Conservation (phyloP, 2,888 invertebrate genomes). For the Limenitis arthemis region DNA sequence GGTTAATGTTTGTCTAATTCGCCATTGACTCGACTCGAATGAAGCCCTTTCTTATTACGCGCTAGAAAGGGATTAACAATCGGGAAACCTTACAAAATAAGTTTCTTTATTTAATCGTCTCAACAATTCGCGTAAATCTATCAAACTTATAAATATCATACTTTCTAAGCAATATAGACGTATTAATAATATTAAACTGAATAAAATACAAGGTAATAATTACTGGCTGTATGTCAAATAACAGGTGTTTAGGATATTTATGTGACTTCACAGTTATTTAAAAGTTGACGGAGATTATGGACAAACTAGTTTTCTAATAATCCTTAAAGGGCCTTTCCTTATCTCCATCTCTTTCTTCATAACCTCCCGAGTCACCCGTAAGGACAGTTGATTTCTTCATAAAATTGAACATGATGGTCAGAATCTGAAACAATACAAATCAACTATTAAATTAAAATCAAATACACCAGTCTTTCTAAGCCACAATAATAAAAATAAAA, state of each 20-base stretch:
- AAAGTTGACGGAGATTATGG: constrained; percentile 33
- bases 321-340: constrained; percentile 76
- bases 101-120: constrained; percentile 17
- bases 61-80: constrained; percentile 15
- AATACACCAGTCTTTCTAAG: background rate
- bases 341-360: constrained; percentile 75
- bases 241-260: constrained; percentile 17
- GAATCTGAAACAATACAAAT: constrained; percentile 41
- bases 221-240: background rate
- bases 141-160: background rate
- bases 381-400: constrained; percentile 86
- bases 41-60: constrained; percentile 17
- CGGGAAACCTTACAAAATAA: constrained; percentile 14
- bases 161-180: background rate
- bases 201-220: background rate
- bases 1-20: constrained; percentile 1
- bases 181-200: background rate
- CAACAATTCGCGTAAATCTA: constrained; percentile 13
- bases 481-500: too few relatives aligned
- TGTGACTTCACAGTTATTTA: constrained; percentile 29
- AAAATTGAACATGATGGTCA: constrained; percentile 88
- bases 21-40: constrained; percentile 14
- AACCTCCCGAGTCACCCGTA: constrained; percentile 63
- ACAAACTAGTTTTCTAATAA: constrained; percentile 29
- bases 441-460: background rate